These are phyloP conservation scores for Cervus canadensis DNA, from an alignment of 2,113 vertebrate species.

Conservation along the genomic window DNA sequence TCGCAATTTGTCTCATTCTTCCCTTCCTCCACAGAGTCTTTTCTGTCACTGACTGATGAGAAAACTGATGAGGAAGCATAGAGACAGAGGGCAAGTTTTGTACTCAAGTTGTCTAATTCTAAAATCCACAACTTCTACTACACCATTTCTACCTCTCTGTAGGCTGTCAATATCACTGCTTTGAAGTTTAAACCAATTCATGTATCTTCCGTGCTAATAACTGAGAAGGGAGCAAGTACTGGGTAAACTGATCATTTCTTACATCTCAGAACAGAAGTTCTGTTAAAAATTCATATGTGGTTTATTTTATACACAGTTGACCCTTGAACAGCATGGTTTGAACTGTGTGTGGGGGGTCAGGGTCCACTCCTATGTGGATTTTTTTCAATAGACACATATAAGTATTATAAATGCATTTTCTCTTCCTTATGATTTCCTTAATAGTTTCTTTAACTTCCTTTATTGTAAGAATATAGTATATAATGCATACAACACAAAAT, in stretches of 20 bases:
- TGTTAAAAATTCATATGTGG: not conserved
- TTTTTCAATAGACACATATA: not conserved
- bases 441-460: not conserved
- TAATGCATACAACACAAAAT: not conserved
- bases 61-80: not conserved
- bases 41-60: not conserved
- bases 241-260: not conserved
- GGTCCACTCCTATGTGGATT: not conserved
- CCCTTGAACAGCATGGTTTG: not conserved
- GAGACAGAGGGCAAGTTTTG: not conserved
- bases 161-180: not conserved
- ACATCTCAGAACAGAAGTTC: not conserved
- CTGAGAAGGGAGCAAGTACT: not conserved
- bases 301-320: not conserved
- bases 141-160: accelerated
- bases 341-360: not conserved
- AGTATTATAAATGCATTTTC: not conserved
- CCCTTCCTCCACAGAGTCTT: not conserved
- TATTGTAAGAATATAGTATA: not conserved
- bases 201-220: not conserved
- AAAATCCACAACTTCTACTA: not conserved
- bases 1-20: not conserved
- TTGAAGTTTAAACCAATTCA: not conserved
- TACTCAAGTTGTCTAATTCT: not conserved
- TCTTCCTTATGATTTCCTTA: not conserved